Conservation (phyloP, 2,888 invertebrate species). For the Megalurothrips usitatus region DNA sequence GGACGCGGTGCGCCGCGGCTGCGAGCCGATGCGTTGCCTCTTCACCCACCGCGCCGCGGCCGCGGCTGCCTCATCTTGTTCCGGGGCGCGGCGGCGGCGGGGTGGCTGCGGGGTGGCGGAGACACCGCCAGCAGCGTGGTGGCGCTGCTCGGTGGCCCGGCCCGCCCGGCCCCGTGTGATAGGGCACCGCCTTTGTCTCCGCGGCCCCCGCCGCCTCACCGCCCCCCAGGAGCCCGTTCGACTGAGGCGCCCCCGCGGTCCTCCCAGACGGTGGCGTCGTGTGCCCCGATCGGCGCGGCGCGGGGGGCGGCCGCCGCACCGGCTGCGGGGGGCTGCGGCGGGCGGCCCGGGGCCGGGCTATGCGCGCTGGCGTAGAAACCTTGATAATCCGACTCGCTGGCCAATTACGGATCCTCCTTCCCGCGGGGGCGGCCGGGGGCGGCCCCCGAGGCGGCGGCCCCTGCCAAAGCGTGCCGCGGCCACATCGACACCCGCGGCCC, state of each 20-base stretch:
- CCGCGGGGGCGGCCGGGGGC: background rate
- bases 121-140: too few relatives aligned
- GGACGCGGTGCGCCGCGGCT: too few relatives aligned
- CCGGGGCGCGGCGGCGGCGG: too few relatives aligned
- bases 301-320: background rate
- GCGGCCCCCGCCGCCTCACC: background rate
- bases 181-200: background rate
- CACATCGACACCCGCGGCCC: background rate
- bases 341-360: background rate
- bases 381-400: conserved; percentile 19
- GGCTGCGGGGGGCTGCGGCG: background rate
- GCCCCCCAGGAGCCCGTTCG: background rate
- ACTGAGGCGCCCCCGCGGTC: background rate
- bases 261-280: background rate
- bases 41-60: background rate
- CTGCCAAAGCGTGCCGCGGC: background rate
- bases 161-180: background rate
- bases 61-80: too few relatives aligned
- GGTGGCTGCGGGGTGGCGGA: too few relatives aligned
- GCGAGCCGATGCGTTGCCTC: too few relatives aligned
- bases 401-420: conserved; percentile 4
- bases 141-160: background rate
- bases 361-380: conserved; percentile 15
- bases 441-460: background rate
- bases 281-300: background rate